Percentiles rank a stretch among this genome's conserved stretches.
phyloP scores from a whole-genome alignment of 2,888 invertebrate genomes.

The Panzeria rudis region DNA sequence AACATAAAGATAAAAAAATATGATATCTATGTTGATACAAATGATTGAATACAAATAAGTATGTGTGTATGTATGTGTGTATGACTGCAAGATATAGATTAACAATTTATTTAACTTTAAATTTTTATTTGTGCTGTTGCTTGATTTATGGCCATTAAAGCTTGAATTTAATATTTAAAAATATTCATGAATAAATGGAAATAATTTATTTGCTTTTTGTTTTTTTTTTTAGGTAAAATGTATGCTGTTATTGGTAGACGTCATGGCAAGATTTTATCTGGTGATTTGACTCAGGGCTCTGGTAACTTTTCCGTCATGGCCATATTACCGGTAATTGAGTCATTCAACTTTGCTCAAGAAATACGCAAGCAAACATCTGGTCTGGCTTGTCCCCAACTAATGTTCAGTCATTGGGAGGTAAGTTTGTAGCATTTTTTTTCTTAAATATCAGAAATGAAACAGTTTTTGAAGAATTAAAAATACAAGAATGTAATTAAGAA shows the following conservation, averaged over 20 bases:
- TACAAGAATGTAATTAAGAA: neutral
- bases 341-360: slow-evolving; percentile 97
- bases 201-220: neutral
- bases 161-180: slow-evolving; percentile 4
- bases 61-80: neutral
- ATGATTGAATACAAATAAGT: too few relatives aligned
- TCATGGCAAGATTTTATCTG: slow-evolving; percentile 93
- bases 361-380: slow-evolving; percentile 98
- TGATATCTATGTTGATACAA: neutral
- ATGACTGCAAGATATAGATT: neutral
- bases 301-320: slow-evolving; percentile 95
- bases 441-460: neutral
- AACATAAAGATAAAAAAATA: slow-evolving; percentile 19
- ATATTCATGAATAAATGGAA: neutral
- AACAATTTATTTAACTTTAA: slow-evolving; percentile 8
- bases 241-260: slow-evolving; percentile 95
- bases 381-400: slow-evolving; percentile 96
- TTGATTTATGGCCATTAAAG: neutral
- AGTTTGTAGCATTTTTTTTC: slow-evolving; percentile 77
- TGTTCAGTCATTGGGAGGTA: slow-evolving; percentile 99
- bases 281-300: slow-evolving; percentile 96
- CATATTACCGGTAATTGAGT: slow-evolving; percentile 97
- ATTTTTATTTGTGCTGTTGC: neutral
- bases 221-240: slow-evolving; percentile 88
- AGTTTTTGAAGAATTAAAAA: neutral